These are phyloP conservation scores for Chlamydotis undulata DNA, from an alignment of 2,113 vertebrate species.

Conservation along the genomic window DNA sequence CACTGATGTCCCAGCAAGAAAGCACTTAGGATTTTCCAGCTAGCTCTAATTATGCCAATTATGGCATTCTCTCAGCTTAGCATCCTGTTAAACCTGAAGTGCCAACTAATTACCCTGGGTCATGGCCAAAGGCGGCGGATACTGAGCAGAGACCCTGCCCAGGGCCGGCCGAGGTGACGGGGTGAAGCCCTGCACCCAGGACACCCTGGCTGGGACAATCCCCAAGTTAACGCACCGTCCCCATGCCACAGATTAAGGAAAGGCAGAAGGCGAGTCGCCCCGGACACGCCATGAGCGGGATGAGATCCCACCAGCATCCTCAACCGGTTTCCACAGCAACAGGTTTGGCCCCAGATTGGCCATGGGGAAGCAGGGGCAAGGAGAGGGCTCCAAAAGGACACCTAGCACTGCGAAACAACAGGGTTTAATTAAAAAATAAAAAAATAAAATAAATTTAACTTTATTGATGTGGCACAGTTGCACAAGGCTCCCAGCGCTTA, in stretches of 20 bases:
- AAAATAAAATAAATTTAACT: neutral
- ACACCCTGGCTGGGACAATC: neutral
- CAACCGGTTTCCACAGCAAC: slow-evolving; percentile 6
- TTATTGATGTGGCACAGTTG: neutral
- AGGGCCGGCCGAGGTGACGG: rapidly evolving
- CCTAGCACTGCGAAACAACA: rapidly evolving
- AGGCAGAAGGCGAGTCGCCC: neutral
- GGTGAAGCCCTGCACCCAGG: rapidly evolving
- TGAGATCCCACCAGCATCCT: neutral
- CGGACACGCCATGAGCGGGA: rapidly evolving
- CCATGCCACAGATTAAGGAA: rapidly evolving
- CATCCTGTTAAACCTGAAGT: neutral
- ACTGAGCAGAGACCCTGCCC: neutral
- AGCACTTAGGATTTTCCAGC: neutral
- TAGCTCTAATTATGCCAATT: neutral
- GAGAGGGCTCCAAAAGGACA: neutral
- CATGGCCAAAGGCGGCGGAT: neutral
- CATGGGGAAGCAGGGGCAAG: neutral
- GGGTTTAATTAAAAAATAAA: neutral
- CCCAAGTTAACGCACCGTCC: neutral
- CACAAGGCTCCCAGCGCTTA: slow-evolving; percentile 5
- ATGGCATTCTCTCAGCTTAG: neutral
- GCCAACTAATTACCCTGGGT: neutral
- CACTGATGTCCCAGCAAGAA: neutral
- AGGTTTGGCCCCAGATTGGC: neutral